A percentile compares a stretch with the other conserved stretches of the same genome.
Evolutionary conservation across 2,888 invertebrate species (phyloP).

Genomic region (Cybosia mesomella): DNA sequence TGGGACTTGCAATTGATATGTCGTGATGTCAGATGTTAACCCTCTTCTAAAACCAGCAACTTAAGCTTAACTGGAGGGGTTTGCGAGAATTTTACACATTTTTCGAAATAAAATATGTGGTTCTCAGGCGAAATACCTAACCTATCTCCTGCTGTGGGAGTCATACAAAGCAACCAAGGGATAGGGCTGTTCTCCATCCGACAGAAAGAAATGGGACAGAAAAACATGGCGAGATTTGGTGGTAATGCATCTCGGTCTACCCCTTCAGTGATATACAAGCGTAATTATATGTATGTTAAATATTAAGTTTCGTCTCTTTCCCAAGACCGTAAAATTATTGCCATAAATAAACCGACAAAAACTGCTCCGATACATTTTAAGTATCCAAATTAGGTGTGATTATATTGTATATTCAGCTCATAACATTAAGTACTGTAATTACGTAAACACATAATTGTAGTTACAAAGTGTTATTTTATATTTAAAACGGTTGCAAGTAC

Average conservation of each 20-base stretch:
- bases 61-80: neutral
- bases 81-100: neutral
- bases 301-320: neutral
- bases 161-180: too few relatives aligned
- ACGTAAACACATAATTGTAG: slow-evolving; percentile 27
- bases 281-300: neutral
- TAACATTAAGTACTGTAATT: slow-evolving; percentile 24
- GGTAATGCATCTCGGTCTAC: neutral
- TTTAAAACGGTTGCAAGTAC: slow-evolving; percentile 23
- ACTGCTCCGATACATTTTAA: slow-evolving; percentile 10
- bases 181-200: too few relatives aligned
- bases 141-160: too few relatives aligned
- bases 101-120: too few relatives aligned
- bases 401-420: slow-evolving; percentile 16
- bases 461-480: slow-evolving; percentile 15
- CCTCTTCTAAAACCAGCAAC: too few relatives aligned
- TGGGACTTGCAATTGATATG: neutral
- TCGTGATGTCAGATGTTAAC: too few relatives aligned
- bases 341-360: neutral
- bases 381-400: slow-evolving; percentile 12
- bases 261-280: neutral
- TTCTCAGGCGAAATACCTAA: too few relatives aligned
- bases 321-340: slow-evolving; percentile 1
- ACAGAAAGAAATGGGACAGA: too few relatives aligned
- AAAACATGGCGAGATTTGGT: too few relatives aligned